phyloP scores from a whole-genome alignment of 2,113 vertebrate species.

The Chrysochloris asiatica region DNA sequence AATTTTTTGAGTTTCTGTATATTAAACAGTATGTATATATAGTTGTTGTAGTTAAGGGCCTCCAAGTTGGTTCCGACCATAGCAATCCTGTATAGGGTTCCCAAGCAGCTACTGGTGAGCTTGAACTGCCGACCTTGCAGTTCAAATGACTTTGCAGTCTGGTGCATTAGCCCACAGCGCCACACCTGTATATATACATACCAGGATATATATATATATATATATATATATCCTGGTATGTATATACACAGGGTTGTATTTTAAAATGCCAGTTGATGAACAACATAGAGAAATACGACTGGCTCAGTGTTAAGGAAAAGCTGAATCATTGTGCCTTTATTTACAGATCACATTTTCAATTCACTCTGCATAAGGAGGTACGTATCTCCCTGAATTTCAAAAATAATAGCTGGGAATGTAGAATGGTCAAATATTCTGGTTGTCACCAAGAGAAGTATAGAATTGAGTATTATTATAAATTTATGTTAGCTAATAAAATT shows the following conservation, averaged over 20 bases:
- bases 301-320: background rate
- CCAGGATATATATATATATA: too few species aligned
- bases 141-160: too few species aligned
- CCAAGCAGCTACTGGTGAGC: too few species aligned
- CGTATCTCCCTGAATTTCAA: background rate
- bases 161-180: too few species aligned
- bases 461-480: constrained; percentile 37
- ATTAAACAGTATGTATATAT: too few species aligned
- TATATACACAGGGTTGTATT: background rate
- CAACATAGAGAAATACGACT: background rate
- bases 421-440: constrained; percentile 16
- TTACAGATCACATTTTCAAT: constrained; percentile 36
- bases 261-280: constrained; percentile 32
- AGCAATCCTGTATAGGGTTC: too few species aligned
- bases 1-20: background rate
- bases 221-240: too few species aligned
- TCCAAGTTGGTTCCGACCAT: too few species aligned
- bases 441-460: constrained; percentile 35
- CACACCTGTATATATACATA: too few species aligned
- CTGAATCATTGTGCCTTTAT: constrained; percentile 27
- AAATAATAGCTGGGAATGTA: background rate
- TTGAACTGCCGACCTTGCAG: too few species aligned
- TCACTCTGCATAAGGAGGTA: background rate
- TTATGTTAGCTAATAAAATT: constrained; percentile 18
- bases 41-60: too few species aligned